Percentiles rank a stretch among this genome's conserved stretches.
Evolutionary conservation across 2,888 invertebrate genomes (phyloP).

Genomic region (Pemphredon lugubris): DNA sequence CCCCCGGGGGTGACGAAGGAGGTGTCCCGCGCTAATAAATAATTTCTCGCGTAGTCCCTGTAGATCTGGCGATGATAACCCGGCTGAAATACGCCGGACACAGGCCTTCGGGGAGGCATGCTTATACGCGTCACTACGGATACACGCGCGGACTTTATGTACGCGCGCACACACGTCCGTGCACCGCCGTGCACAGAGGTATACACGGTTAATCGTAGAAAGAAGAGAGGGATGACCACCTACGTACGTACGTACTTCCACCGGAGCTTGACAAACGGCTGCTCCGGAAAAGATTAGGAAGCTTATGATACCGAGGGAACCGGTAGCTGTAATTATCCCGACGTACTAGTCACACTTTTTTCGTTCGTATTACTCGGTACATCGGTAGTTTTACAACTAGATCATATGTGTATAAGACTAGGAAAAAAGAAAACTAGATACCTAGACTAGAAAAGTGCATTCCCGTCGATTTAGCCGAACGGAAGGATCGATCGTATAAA

Average conservation of each 20-base stretch:
- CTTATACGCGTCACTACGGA: slow-evolving; percentile 44
- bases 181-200: not conserved
- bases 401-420: too few species aligned
- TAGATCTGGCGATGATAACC: slow-evolving; percentile 81
- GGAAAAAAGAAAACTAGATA: too few species aligned
- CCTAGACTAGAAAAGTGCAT: too few species aligned
- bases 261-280: slow-evolving; percentile 39
- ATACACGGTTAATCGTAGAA: slow-evolving; percentile 23
- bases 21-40: slow-evolving; percentile 80
- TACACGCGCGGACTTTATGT: slow-evolving; percentile 3
- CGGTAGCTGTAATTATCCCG: too few species aligned
- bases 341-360: too few species aligned
- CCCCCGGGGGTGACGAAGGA: slow-evolving; percentile 73
- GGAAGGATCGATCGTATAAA: too few species aligned
- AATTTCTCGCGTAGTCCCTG: slow-evolving; percentile 80
- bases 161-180: not conserved
- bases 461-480: too few species aligned
- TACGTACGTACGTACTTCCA: slow-evolving; percentile 21
- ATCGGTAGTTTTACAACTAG: too few species aligned
- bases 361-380: too few species aligned
- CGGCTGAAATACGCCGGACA: slow-evolving; percentile 78
- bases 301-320: too few species aligned
- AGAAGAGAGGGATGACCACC: slow-evolving; percentile 38
- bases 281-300: slow-evolving; percentile 27
- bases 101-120: slow-evolving; percentile 66